A percentile compares a stretch with the other conserved stretches of the same genome.
Evolutionary conservation across 2,888 invertebrate genomes (phyloP).

Genomic region (Leptinotarsa haldemani): DNA sequence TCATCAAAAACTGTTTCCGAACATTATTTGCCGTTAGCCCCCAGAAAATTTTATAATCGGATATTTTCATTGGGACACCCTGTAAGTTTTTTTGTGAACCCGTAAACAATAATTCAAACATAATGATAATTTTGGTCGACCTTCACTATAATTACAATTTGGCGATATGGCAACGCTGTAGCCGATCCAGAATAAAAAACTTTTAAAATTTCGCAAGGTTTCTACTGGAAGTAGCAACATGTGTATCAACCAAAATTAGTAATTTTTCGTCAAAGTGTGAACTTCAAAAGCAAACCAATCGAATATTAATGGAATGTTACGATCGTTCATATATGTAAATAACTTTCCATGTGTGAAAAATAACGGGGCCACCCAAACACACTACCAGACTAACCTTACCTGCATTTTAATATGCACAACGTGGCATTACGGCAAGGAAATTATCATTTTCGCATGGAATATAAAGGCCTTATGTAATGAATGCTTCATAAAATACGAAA

Average conservation of each 20-base stretch:
- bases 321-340: not conserved
- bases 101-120: no score
- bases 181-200: slow-evolving; percentile 17
- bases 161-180: not conserved
- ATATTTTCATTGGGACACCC: no score
- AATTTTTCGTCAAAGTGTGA: not conserved
- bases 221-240: slow-evolving; percentile 32
- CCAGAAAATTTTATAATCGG: no score
- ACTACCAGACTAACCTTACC: slow-evolving; percentile 36
- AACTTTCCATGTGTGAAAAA: not conserved
- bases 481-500: slow-evolving; percentile 25
- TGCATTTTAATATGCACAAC: slow-evolving; percentile 44
- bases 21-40: no score
- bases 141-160: no score
- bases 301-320: not conserved
- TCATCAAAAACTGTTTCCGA: no score
- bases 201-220: slow-evolving; percentile 46
- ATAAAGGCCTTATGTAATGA: slow-evolving; percentile 40
- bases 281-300: no score
- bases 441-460: slow-evolving; percentile 27
- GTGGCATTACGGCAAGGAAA: slow-evolving; percentile 47
- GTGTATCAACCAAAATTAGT: slow-evolving; percentile 31
- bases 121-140: no score
- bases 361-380: not conserved
- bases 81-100: no score